Conservation (phyloP, 2,113 vertebrate species). For the Potamarius usumacintae region DNA sequence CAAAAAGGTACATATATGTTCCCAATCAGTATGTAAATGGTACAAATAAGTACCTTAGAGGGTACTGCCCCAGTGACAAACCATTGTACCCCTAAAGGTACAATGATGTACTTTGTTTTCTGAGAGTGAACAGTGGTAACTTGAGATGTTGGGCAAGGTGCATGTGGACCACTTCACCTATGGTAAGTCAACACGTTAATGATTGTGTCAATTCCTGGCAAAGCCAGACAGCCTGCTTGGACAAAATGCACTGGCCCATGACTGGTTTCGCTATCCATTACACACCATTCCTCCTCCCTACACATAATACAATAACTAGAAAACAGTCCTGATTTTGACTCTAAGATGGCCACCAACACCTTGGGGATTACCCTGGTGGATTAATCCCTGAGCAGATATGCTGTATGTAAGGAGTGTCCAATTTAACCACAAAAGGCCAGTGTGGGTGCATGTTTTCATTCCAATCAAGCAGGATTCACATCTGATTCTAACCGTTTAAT, state of each 20-base stretch:
- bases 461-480: not conserved
- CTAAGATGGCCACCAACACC: not conserved
- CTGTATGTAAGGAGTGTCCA: not conserved
- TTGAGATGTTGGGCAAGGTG: not conserved
- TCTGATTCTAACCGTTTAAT: not conserved
- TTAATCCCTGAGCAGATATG: not conserved
- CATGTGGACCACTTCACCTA: not conserved
- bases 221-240: not conserved
- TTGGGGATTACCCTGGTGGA: not conserved
- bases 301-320: not conserved
- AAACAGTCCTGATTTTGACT: not conserved
- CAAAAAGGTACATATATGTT: too few relatives aligned
- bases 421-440: not conserved
- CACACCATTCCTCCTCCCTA: not conserved
- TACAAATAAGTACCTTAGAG: too few relatives aligned
- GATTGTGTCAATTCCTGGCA: not conserved
- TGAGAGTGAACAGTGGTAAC: not conserved
- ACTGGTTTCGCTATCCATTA: not conserved
- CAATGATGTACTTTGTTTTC: too few relatives aligned
- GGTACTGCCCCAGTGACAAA: too few relatives aligned
- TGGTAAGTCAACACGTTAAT: not conserved
- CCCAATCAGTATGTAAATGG: too few relatives aligned
- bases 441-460: not conserved
- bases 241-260: not conserved
- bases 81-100: too few relatives aligned